These are phyloP conservation scores for Polydrusus pterygomalis DNA, from an alignment of 2,888 invertebrate species.

Conservation along the genomic window DNA sequence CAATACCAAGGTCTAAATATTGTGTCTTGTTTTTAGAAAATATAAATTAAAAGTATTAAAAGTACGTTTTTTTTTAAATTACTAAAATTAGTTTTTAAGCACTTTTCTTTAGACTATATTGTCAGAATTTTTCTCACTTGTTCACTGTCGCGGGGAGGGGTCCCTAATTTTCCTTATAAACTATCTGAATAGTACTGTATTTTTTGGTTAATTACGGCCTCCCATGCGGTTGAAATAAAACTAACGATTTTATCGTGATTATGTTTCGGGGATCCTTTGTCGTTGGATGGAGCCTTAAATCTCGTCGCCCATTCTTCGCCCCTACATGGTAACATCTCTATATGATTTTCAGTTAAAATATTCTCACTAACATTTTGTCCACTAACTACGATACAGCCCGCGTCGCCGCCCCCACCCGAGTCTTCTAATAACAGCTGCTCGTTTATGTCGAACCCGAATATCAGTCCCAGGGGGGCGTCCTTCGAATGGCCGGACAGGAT, in stretches of 20 bases:
- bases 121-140: slow-evolving; percentile 44
- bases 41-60: too few relatives aligned
- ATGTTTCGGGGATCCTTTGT: slow-evolving; percentile 70
- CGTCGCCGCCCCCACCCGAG: slow-evolving; percentile 40
- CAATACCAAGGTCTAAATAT: too few relatives aligned
- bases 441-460: slow-evolving; percentile 88
- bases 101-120: slow-evolving; percentile 31
- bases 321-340: slow-evolving; percentile 39
- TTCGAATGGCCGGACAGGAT: slow-evolving; percentile 78
- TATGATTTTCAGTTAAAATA: slow-evolving; percentile 30
- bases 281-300: slow-evolving; percentile 66
- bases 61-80: slow-evolving; percentile 32
- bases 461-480: slow-evolving; percentile 79
- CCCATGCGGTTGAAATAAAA: slow-evolving; percentile 82
- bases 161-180: slow-evolving; percentile 61
- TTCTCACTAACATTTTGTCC: slow-evolving; percentile 51
- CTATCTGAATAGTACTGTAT: slow-evolving; percentile 78
- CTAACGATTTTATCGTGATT: slow-evolving; percentile 79
- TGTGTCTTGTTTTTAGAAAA: too few relatives aligned
- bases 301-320: slow-evolving; percentile 37
- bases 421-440: slow-evolving; percentile 79
- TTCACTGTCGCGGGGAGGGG: slow-evolving; percentile 1
- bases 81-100: slow-evolving; percentile 38
- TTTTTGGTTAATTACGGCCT: slow-evolving; percentile 75
- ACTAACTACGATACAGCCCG: slow-evolving; percentile 34